Evolutionary conservation across 2,113 vertebrate species (phyloP).

Genomic region (Pachyramphus minor): DNA sequence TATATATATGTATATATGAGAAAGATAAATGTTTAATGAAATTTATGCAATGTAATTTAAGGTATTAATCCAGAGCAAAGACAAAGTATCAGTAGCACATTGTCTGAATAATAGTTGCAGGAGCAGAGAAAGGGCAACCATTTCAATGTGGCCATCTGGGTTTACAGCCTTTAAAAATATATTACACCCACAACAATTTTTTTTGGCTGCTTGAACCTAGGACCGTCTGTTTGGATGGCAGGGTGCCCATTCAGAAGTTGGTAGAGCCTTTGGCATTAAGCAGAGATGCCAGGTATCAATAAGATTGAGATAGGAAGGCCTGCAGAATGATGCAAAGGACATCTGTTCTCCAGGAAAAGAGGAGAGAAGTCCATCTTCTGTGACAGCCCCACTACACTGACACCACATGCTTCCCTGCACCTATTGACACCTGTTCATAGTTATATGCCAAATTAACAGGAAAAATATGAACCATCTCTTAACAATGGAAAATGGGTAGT

Average conservation of each 20-base stretch:
- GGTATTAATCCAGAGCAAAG: neutral
- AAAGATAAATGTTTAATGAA: neutral
- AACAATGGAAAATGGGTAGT: neutral
- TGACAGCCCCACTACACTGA: conserved; percentile 27
- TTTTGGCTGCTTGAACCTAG: neutral
- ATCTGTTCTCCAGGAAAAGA: conserved; percentile 62
- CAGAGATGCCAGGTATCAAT: conserved; percentile 58
- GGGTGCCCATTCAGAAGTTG: neutral
- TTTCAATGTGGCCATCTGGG: neutral
- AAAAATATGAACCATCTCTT: neutral
- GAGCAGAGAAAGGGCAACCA: neutral
- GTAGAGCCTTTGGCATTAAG: conserved; percentile 40
- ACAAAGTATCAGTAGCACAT: neutral
- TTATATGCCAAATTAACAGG: conserved; percentile 26
- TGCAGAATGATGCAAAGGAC: conserved; percentile 38
- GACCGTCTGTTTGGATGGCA: conserved; percentile 61
- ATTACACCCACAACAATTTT: conserved; percentile 3
- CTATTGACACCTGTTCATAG: conserved; percentile 55
- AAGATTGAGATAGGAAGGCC: conserved; percentile 23
- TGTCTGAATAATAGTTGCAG: neutral
- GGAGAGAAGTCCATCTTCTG: conserved; percentile 56
- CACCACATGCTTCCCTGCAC: conserved; percentile 33
- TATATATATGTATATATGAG: neutral
- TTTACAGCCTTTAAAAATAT: conserved; percentile 20
- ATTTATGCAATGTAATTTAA: neutral